Conservation (phyloP, 2,797 vertebrate genomes). For the Lepus townsendii region DNA sequence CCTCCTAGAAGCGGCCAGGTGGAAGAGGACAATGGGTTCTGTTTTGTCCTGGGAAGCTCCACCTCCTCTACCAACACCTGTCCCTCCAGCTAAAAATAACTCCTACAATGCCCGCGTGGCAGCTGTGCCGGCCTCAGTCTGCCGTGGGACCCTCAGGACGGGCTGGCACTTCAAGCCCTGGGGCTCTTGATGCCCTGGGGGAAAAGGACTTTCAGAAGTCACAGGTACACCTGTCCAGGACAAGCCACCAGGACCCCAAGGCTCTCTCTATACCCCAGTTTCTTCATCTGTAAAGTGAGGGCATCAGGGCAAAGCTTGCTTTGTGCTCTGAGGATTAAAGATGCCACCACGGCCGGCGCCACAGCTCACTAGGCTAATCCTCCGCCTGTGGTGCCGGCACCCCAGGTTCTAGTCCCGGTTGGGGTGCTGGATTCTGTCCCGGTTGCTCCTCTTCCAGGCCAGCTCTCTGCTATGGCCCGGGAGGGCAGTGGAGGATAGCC, state of each 20-base stretch:
- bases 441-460: no score
- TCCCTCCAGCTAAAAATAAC: conserved; percentile 35
- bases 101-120: neutral
- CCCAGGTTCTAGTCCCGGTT: no score
- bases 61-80: neutral
- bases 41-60: neutral
- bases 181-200: neutral
- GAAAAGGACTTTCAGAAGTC: neutral
- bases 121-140: neutral
- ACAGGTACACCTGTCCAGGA: neutral
- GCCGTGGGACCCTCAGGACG: neutral
- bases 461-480: no score
- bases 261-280: neutral
- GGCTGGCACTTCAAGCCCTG: neutral
- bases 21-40: neutral
- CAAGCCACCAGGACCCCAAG: conserved; percentile 1
- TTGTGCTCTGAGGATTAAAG: neutral
- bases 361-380: no score
- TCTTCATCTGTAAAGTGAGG: neutral
- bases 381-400: no score
- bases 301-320: conserved; percentile 5
- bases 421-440: no score
- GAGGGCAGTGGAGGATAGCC: no score
- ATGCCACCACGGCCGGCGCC: neutral
- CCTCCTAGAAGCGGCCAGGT: neutral